These are phyloP conservation scores for Platysternon megacephalum DNA, from an alignment of 2,113 vertebrate genomes.

Conservation along the genomic window DNA sequence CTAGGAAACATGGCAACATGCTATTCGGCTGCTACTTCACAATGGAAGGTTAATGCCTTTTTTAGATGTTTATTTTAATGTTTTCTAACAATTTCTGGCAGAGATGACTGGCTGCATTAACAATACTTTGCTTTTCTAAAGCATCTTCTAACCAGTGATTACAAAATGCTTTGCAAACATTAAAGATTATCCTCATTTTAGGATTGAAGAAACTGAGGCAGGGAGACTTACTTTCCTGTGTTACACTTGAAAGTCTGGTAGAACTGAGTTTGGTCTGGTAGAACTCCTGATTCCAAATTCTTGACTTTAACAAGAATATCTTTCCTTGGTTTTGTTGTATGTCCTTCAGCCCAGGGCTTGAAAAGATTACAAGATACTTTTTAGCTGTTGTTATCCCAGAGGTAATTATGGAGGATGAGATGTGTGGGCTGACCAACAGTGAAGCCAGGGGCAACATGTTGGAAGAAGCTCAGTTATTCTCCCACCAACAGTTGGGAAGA, in stretches of 20 bases:
- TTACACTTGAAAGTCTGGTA: neutral
- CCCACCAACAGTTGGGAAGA: neutral
- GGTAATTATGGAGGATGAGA: neutral
- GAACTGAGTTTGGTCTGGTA: neutral
- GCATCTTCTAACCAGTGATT: neutral
- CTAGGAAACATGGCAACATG: neutral
- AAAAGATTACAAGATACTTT: rapidly evolving
- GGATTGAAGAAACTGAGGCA: neutral
- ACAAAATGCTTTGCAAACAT: neutral
- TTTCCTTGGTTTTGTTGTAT: neutral
- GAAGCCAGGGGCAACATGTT: neutral
- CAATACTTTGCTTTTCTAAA: neutral
- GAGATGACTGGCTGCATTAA: neutral
- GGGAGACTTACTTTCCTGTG: neutral
- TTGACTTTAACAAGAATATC: no score
- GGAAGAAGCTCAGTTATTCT: neutral
- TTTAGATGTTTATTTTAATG: neutral
- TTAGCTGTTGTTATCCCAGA: neutral
- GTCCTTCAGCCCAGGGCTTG: neutral
- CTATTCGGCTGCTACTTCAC: neutral
- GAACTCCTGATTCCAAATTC: neutral
- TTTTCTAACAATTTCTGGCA: neutral
- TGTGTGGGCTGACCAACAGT: neutral
- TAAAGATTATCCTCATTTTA: neutral
- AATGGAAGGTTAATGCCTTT: neutral